Conservation (phyloP, 2,113 vertebrate species). For the Pardalotus punctatus region DNA sequence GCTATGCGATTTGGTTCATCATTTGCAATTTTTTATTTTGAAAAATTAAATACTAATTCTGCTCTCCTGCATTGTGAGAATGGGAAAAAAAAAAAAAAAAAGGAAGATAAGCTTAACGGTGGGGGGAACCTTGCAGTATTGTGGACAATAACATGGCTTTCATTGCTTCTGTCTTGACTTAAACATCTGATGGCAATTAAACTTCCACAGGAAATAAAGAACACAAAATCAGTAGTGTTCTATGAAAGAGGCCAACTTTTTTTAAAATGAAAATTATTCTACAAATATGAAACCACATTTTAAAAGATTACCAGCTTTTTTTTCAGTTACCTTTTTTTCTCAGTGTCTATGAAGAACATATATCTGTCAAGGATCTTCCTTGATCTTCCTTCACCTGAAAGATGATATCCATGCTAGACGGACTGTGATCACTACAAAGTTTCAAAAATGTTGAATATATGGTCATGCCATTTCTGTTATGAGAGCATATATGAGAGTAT, state of each 20-base stretch:
- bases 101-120: background rate
- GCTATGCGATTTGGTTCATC: background rate
- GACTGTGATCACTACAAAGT: background rate
- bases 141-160: background rate
- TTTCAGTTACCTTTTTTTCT: background rate
- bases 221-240: background rate
- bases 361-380: background rate
- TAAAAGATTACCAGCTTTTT: fast-evolving
- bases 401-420: background rate
- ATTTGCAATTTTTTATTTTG: background rate
- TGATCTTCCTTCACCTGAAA: background rate
- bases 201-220: background rate
- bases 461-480: background rate
- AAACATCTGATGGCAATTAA: background rate
- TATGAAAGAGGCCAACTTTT: background rate
- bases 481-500: background rate
- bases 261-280: background rate
- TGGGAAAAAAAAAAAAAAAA: background rate
- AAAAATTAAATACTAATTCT: background rate
- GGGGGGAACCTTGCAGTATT: fast-evolving
- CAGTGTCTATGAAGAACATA: background rate
- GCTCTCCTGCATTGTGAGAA: background rate
- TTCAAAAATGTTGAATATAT: background rate
- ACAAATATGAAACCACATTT: background rate
- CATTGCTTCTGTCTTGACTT: background rate